Percentiles rank a stretch among this genome's conserved stretches.
phyloP scores from a whole-genome alignment of 2,888 invertebrate species.

The Spisula subtruncata region DNA sequence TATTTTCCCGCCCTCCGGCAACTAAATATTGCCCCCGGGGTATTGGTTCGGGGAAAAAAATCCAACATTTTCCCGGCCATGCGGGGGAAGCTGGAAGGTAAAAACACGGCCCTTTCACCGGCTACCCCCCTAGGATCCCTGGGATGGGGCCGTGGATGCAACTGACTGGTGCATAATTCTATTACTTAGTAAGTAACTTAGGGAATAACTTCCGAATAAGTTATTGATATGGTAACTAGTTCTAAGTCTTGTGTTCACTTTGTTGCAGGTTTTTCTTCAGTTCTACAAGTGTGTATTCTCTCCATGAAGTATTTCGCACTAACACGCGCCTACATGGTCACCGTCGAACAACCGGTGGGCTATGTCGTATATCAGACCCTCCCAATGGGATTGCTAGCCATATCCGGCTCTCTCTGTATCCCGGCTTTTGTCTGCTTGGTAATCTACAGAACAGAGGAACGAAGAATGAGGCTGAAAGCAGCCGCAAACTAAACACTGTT shows the following conservation, averaged over 20 bases:
- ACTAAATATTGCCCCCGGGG: no score
- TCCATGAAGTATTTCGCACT: slow-evolving; percentile 11
- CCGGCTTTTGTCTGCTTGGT: slow-evolving; percentile 38
- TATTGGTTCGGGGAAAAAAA: no score
- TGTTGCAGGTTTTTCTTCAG: slow-evolving; percentile 23
- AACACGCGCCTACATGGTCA: slow-evolving; percentile 2
- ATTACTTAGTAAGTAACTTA: no score
- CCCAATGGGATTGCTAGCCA: slow-evolving; percentile 16
- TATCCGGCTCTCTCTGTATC: slow-evolving; percentile 28
- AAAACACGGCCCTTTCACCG: no score
- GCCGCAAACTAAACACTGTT: background rate
- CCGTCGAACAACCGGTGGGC: background rate
- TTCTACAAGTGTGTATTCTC: slow-evolving; percentile 34
- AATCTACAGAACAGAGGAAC: slow-evolving; percentile 31
- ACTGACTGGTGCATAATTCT: no score
- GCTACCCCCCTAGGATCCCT: no score
- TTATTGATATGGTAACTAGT: background rate
- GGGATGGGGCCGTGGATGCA: no score
- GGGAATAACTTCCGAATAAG: no score
- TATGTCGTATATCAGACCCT: slow-evolving; percentile 39
- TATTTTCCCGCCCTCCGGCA: no score
- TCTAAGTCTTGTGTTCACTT: background rate
- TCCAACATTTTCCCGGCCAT: no score
- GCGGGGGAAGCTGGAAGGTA: no score
- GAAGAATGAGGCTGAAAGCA: slow-evolving; percentile 23